Conservation (phyloP, 1,140 invertebrate genomes). For the Trichogramma pretiosum region DNA sequence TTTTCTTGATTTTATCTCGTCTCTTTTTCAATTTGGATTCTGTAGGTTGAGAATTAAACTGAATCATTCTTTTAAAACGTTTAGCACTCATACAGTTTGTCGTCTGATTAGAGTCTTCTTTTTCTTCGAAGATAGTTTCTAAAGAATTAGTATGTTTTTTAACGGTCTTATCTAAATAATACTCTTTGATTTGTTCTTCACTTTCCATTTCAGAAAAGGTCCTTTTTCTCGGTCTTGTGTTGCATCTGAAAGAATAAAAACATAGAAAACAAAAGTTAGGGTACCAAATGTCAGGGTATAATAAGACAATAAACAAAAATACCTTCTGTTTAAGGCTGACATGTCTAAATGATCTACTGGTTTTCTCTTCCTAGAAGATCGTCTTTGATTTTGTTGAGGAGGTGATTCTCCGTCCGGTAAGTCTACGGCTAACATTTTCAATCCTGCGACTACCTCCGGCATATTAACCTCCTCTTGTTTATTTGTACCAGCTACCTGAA, state of each 20-base stretch:
- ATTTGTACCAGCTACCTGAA: neutral
- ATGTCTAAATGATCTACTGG: too few relatives aligned
- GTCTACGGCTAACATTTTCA: constrained; percentile 34
- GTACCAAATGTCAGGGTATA: too few relatives aligned
- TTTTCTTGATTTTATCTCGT: constrained; percentile 31
- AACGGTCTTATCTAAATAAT: constrained; percentile 36
- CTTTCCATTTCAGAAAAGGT: constrained; percentile 26
- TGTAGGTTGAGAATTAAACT: constrained; percentile 26
- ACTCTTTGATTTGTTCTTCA: constrained; percentile 29
- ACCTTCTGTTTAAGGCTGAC: constrained; percentile 33
- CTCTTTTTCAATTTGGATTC: constrained; percentile 35
- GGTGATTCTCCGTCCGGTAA: constrained; percentile 10
- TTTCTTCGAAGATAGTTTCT: constrained; percentile 43
- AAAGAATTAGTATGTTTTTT: constrained; percentile 31
- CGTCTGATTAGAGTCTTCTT: constrained; percentile 23
- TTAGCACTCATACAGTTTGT: constrained; percentile 29
- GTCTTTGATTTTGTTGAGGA: constrained; percentile 7
- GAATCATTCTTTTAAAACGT: constrained; percentile 34
- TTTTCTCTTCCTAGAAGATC: constrained; percentile 24
- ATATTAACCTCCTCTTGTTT: constrained; percentile 24
- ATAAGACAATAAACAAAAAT: constrained; percentile 8
- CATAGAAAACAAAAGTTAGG: too few relatives aligned
- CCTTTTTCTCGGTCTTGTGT: constrained; percentile 32
- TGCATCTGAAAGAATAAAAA: too few relatives aligned
- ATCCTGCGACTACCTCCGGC: constrained; percentile 32